Conservation (phyloP, 2,113 vertebrate species). For the Symphodus melops region DNA sequence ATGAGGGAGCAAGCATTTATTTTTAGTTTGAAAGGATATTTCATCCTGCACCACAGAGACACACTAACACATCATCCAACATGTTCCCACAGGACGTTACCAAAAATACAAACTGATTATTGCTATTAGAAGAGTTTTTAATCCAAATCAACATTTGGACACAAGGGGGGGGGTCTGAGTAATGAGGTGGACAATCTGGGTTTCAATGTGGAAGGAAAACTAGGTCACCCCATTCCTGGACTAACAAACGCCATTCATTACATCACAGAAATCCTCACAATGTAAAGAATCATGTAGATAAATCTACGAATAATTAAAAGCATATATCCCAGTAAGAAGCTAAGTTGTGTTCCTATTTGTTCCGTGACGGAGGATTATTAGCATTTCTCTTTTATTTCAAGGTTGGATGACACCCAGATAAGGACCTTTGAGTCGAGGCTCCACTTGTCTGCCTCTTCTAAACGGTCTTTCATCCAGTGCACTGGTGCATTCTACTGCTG, state of each 20-base stretch:
- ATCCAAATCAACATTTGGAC: conserved; percentile 19
- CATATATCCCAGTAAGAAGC: conserved; percentile 14
- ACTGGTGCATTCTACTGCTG: conserved; percentile 4
- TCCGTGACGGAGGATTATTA: conserved; percentile 6
- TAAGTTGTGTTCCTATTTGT: conserved; percentile 31
- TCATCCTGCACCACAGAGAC: not conserved
- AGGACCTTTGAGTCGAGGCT: conserved; percentile 12
- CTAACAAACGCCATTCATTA: conserved; percentile 27
- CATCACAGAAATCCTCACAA: conserved; percentile 11
- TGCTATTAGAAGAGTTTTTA: conserved; percentile 20
- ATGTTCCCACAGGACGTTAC: not conserved
- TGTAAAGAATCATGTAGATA: not conserved
- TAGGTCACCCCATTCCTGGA: conserved; percentile 53
- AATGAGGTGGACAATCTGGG: conserved; percentile 63
- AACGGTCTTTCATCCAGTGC: conserved; percentile 4
- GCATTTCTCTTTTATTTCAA: conserved; percentile 9
- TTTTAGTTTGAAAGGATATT: not conserved
- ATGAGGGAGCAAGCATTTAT: not conserved
- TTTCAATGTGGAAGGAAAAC: conserved; percentile 53
- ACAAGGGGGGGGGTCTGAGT: conserved; percentile 23
- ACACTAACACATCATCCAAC: conserved; percentile 16
- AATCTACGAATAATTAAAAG: not conserved
- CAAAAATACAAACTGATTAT: conserved; percentile 37
- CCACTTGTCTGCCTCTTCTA: not conserved
- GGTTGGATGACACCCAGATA: conserved; percentile 18